Evolutionary conservation across 2,113 vertebrate species (phyloP).

Genomic region (Hoplias malabaricus): DNA sequence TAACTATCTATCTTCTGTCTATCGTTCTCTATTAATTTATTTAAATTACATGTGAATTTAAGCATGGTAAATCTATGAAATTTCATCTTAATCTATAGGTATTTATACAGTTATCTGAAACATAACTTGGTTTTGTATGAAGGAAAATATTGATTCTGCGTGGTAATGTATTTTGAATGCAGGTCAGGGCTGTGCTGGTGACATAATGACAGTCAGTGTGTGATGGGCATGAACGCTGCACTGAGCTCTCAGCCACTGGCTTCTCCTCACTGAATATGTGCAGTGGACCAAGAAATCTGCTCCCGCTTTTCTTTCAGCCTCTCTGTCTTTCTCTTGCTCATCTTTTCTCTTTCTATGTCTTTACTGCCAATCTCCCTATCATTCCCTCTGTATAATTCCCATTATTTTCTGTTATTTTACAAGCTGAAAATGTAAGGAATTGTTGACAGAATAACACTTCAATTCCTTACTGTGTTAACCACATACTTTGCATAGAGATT

Average conservation of each 20-base stretch:
- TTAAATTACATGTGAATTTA: too few species aligned
- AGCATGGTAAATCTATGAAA: too few species aligned
- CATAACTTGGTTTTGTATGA: neutral
- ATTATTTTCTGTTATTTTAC: neutral
- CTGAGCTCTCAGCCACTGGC: neutral
- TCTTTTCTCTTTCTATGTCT: slow-evolving; percentile 8
- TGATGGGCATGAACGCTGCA: neutral
- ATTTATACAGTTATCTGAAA: neutral
- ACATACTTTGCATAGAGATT: too few species aligned
- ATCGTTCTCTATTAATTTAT: too few species aligned
- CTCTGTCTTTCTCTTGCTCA: slow-evolving; percentile 19
- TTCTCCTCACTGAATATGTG: slow-evolving; percentile 36
- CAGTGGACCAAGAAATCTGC: slow-evolving; percentile 27
- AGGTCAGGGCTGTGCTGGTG: neutral
- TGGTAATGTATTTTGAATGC: neutral
- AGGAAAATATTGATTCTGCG: neutral
- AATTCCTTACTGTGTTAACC: too few species aligned
- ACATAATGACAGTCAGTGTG: slow-evolving; percentile 7
- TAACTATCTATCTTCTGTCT: too few species aligned
- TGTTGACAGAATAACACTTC: too few species aligned
- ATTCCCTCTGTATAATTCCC: neutral
- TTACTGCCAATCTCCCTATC: neutral
- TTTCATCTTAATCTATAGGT: too few species aligned
- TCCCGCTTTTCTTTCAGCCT: slow-evolving; percentile 1
- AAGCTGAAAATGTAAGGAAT: neutral